These are phyloP conservation scores for Oxycera nigricornis DNA, from an alignment of 2,888 invertebrate genomes.

Conservation along the genomic window DNA sequence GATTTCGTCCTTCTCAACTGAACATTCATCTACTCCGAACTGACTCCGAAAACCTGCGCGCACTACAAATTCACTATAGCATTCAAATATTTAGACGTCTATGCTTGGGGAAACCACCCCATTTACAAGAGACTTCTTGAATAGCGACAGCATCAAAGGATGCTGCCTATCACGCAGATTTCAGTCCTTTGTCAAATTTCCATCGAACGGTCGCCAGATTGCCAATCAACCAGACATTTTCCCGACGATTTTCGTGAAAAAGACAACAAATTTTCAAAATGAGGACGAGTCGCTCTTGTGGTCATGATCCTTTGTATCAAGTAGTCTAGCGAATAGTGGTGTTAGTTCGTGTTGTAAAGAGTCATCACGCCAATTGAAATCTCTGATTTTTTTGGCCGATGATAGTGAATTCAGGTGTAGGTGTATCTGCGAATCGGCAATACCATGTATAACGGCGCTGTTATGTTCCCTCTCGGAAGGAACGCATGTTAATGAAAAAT, in stretches of 20 bases:
- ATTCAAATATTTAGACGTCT: no score
- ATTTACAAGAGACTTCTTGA: background rate
- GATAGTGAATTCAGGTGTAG: background rate
- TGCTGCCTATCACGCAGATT: constrained; percentile 29
- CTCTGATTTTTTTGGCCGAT: background rate
- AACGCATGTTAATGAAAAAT: constrained; percentile 38
- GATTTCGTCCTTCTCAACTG: background rate
- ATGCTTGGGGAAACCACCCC: background rate
- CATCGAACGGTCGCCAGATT: constrained; percentile 2
- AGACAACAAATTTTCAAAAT: background rate
- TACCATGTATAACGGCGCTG: constrained; percentile 9
- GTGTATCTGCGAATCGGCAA: constrained; percentile 17
- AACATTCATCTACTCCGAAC: constrained; percentile 1
- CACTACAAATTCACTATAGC: background rate
- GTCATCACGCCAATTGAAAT: background rate
- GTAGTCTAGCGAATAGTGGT: background rate
- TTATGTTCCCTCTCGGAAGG: background rate
- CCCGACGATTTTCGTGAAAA: constrained; percentile 7
- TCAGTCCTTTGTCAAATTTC: constrained; percentile 35
- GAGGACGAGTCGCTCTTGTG: background rate
- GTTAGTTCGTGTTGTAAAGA: background rate
- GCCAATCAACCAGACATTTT: background rate
- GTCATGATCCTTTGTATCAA: background rate
- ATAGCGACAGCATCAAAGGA: constrained; percentile 2
- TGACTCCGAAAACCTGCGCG: constrained; percentile 40